Base-by-base conservation (phyloP, 2,888 invertebrate species). In the Calameuta filiformis region DNA sequence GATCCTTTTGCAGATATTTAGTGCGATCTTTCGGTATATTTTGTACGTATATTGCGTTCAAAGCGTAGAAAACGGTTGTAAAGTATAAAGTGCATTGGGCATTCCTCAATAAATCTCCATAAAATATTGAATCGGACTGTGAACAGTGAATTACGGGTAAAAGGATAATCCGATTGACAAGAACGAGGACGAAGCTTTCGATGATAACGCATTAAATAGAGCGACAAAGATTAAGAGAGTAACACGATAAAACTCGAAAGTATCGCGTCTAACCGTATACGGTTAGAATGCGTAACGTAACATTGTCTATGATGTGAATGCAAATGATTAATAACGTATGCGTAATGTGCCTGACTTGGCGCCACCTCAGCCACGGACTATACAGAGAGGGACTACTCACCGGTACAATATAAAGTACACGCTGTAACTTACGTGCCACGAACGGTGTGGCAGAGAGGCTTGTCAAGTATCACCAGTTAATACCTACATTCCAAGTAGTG, bases 291-390 rank as follows among this genome's bases (percentile, higher is more conserved):
- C 71, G 71, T 71, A 71, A 71, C 2, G 71, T 15, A 34, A 71
- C 71, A 71, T 71, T 71, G 71, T 71, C 73, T 15, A 73, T 73
- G 77, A 71, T 73, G 75, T 79, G 82, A 83, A 83, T 83, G 81
- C 74, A 77, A 83, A 83, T 78, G 77, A 81, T 77, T 78, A 69
- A 75, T 79, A 79, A 76, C 56, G 73, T 34, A 79, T 75, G 80
- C 77, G 33, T 74, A 74, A 79, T 73, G 83, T 76, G 76, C 75
- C 71, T 79, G 30, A 35, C 74, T 81, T 83, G 83, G 83, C 83
- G 83, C 83, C 83, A 81, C 83, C 37, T 69, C 75, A 35, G 71
- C 37, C 77, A 31, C 75, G 79, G 3, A 74, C 74, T n/a, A 4
- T 9, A 34, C 74, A 4, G 12, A 30, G 37, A 74, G 11, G 30